These are phyloP conservation scores for Corythornis madagascariensis DNA, from an alignment of 2,113 vertebrate genomes.

Conservation along the genomic window DNA sequence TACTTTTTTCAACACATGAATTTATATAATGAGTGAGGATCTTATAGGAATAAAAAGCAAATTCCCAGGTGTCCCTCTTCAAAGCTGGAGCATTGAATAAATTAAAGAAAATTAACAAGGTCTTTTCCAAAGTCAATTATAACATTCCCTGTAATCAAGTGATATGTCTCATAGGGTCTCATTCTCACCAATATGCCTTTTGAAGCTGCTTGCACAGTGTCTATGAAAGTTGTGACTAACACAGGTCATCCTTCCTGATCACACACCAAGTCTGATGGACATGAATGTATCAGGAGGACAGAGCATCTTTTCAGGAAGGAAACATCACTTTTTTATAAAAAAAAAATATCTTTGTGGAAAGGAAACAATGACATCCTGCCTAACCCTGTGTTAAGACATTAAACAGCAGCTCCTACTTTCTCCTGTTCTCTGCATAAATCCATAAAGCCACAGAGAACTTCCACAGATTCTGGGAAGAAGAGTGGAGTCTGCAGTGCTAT, in stretches of 20 bases:
- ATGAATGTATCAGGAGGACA: background rate
- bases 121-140: background rate
- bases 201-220: background rate
- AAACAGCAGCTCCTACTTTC: background rate
- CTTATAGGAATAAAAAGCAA: background rate
- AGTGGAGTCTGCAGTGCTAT: background rate
- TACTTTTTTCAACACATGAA: background rate
- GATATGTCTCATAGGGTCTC: background rate
- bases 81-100: background rate
- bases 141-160: background rate
- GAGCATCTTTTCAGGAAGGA: background rate
- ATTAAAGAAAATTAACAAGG: background rate
- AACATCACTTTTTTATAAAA: background rate
- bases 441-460: background rate
- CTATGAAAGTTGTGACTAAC: background rate
- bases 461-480: background rate
- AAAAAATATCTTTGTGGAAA: background rate
- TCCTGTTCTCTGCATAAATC: background rate
- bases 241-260: background rate
- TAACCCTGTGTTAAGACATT: background rate
- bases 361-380: background rate
- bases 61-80: background rate
- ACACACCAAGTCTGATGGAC: background rate
- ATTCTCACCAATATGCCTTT: background rate
- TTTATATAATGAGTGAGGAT: background rate